Percentiles rank a stretch among this genome's conserved stretches.
phyloP scores from a whole-genome alignment of 2,888 invertebrate species.

The Cataglyphis albicans region DNA sequence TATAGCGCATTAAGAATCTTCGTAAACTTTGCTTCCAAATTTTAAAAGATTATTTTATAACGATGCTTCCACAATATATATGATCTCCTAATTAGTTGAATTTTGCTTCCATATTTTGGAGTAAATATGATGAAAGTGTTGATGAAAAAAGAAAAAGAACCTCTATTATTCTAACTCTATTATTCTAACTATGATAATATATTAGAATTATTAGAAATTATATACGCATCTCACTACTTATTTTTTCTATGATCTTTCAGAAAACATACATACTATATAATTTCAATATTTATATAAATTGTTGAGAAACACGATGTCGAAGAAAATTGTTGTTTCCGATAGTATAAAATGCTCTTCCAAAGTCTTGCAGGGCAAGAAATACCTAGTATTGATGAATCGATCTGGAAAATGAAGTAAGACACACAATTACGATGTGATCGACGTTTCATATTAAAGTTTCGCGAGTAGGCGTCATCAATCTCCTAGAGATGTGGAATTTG shows the following conservation, averaged over 20 bases:
- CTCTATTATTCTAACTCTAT: constrained; percentile 2
- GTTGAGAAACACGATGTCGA: not conserved
- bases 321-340: constrained; percentile 15
- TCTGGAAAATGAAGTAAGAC: not conserved
- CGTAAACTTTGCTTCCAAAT: not conserved
- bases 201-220: constrained; percentile 7
- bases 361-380: constrained; percentile 18
- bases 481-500: constrained; percentile 12
- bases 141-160: not conserved
- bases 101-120: not conserved
- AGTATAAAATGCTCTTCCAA: constrained; percentile 31
- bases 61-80: not conserved
- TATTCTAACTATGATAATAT: constrained; percentile 6
- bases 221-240: not conserved
- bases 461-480: constrained; percentile 20
- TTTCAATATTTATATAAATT: constrained; percentile 7
- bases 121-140: constrained; percentile 1
- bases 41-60: not conserved
- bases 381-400: constrained; percentile 16
- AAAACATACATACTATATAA: not conserved
- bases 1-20: not conserved
- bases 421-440: constrained; percentile 10
- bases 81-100: not conserved
- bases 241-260: constrained; percentile 18
- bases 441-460: constrained; percentile 25